Evolutionary conservation across 2,113 vertebrate species (phyloP).

Genomic region (Ochotona princeps): DNA sequence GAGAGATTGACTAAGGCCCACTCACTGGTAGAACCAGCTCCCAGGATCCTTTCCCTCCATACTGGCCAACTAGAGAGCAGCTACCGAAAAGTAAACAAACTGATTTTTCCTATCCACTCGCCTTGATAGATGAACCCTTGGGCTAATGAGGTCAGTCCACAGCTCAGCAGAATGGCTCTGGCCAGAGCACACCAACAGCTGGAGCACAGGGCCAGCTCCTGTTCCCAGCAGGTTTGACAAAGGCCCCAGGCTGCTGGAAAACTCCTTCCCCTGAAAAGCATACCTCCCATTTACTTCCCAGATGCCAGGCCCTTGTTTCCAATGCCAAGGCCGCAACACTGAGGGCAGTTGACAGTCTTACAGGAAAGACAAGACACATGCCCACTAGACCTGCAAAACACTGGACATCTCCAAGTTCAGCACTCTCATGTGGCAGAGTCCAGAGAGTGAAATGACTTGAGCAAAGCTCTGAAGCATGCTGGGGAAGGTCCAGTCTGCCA

Average conservation of each 20-base stretch:
- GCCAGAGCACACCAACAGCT: not conserved
- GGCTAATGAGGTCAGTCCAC: not conserved
- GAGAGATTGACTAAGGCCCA: not conserved
- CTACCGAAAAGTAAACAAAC: slow-evolving; percentile 65
- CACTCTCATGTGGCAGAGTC: not conserved
- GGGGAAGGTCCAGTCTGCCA: fast-evolving
- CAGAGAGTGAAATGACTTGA: not conserved
- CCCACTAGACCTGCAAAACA: not conserved
- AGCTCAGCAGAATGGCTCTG: not conserved
- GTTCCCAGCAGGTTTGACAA: not conserved
- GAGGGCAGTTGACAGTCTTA: not conserved
- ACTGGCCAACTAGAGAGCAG: slow-evolving; percentile 3
- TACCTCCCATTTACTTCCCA: not conserved
- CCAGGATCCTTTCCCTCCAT: not conserved
- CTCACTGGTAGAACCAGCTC: not conserved
- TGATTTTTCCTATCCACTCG: slow-evolving; percentile 38
- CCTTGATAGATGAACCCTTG: not conserved
- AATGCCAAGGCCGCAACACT: not conserved
- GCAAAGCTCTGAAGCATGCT: not conserved
- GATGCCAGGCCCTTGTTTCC: not conserved
- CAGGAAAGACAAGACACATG: not conserved
- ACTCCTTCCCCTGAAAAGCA: not conserved
- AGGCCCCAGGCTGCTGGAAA: not conserved
- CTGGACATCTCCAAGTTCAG: not conserved
- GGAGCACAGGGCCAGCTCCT: not conserved